Evolutionary conservation across 2,888 invertebrate species (phyloP).

Genomic region (Hypena proboscidalis): DNA sequence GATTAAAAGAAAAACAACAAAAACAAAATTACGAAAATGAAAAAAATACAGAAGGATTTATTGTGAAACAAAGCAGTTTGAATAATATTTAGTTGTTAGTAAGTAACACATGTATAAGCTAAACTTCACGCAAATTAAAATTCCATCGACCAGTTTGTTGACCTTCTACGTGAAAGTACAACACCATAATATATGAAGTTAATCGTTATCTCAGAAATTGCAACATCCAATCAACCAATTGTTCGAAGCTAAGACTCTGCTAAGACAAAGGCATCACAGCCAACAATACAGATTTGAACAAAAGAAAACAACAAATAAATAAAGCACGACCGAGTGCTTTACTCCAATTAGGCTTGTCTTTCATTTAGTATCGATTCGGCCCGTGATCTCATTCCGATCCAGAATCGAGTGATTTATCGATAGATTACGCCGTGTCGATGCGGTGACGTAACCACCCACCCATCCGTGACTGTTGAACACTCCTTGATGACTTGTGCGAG

Average conservation of each 20-base stretch:
- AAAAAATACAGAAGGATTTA: too few relatives aligned
- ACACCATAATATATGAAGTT: conserved; percentile 6
- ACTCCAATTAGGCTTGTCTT: conserved; percentile 64
- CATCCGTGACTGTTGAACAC: conserved; percentile 78
- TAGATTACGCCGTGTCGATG: conserved; percentile 68
- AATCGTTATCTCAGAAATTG: conserved; percentile 32
- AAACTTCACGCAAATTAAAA: conserved; percentile 16
- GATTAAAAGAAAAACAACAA: too few relatives aligned
- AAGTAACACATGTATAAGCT: background rate
- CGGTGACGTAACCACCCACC: conserved; percentile 78
- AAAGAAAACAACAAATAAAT: conserved; percentile 40
- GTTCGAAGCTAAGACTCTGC: conserved; percentile 28
- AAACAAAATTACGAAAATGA: too few relatives aligned
- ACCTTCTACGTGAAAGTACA: background rate
- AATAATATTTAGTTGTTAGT: too few relatives aligned
- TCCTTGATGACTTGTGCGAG: conserved; percentile 65
- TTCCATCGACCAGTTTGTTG: conserved; percentile 4
- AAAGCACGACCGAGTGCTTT: conserved; percentile 44
- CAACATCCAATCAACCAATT: conserved; percentile 42
- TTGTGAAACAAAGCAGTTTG: too few relatives aligned
- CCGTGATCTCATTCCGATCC: conserved; percentile 81
- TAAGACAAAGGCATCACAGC: conserved; percentile 39
- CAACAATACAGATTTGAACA: conserved; percentile 42
- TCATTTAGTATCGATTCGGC: conserved; percentile 65
- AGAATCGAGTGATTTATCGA: conserved; percentile 73